Evolutionary conservation across 2,888 invertebrate species (phyloP).

Genomic region (Drosophila trichaetosa): DNA sequence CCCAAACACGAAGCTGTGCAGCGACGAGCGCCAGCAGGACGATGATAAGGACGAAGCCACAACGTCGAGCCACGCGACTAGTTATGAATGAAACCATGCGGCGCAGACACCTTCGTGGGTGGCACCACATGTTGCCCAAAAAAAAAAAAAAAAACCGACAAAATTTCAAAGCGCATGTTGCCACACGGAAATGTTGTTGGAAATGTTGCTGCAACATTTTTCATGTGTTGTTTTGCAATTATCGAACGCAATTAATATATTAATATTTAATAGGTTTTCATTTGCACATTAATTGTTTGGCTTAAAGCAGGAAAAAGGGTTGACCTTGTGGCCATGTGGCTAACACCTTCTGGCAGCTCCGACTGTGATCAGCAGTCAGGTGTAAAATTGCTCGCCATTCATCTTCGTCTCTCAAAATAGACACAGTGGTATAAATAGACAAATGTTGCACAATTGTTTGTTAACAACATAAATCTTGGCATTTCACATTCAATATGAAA

Average conservation of each 20-base stretch:
- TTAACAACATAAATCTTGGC: neutral
- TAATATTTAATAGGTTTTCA: constrained; percentile 68
- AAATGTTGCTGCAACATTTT: constrained; percentile 64
- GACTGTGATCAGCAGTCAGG: constrained; percentile 66
- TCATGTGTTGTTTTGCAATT: constrained; percentile 50
- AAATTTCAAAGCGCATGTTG: constrained; percentile 16
- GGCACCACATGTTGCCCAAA: constrained; percentile 26
- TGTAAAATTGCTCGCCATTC: constrained; percentile 74
- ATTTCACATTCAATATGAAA: neutral
- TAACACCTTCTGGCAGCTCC: constrained; percentile 57
- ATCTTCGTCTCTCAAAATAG: constrained; percentile 33
- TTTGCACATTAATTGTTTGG: constrained; percentile 73
- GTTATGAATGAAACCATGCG: constrained; percentile 62
- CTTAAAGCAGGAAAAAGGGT: constrained; percentile 32
- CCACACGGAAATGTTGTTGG: constrained; percentile 2
- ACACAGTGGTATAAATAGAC: constrained; percentile 10
- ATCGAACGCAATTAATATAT: constrained; percentile 75
- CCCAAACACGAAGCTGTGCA: constrained; percentile 35
- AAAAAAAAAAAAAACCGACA: neutral
- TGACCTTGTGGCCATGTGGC: constrained; percentile 14
- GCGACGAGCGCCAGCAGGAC: constrained; percentile 19
- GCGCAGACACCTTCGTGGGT: constrained; percentile 32
- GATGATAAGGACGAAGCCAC: constrained; percentile 23
- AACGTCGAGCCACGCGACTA: constrained; percentile 44
- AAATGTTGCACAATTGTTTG: neutral